A percentile compares a stretch with the other conserved stretches of the same genome.
Conservation (phyloP, 2,113 vertebrate genomes). For the Stegastes partitus region DNA sequence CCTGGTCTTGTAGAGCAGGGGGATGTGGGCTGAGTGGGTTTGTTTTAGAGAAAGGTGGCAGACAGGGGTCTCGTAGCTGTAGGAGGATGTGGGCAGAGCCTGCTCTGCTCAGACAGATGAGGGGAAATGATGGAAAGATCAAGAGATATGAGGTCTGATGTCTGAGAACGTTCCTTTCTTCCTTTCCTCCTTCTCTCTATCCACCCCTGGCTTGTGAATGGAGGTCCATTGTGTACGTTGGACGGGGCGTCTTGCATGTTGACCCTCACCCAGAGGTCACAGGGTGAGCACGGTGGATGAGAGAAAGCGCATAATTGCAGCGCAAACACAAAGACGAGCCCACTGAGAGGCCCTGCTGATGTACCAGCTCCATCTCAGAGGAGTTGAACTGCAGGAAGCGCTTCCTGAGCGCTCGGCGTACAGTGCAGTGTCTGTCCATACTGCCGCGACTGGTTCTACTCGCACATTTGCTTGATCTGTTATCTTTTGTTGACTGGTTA, state of each 20-base stretch:
- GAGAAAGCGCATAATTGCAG: slow-evolving; percentile 73
- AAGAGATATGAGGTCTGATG: slow-evolving; percentile 47
- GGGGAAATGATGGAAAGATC: slow-evolving; percentile 71
- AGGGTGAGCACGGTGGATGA: slow-evolving; percentile 64
- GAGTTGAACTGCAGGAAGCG: slow-evolving; percentile 39
- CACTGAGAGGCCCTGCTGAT: slow-evolving; percentile 43
- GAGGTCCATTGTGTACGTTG: slow-evolving; percentile 70
- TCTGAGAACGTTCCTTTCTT: slow-evolving; percentile 60
- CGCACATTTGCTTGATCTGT: slow-evolving; percentile 46
- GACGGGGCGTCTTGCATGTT: slow-evolving; percentile 67
- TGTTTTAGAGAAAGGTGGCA: slow-evolving; percentile 57
- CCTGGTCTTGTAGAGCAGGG: slow-evolving; percentile 42
- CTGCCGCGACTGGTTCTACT: slow-evolving; percentile 29
- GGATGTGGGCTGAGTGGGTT: slow-evolving; percentile 59
- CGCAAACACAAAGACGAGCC: slow-evolving; percentile 70
- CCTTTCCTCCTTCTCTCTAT: slow-evolving; percentile 52
- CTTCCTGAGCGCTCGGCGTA: slow-evolving; percentile 42
- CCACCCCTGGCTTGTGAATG: slow-evolving; percentile 68
- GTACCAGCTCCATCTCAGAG: slow-evolving; percentile 42
- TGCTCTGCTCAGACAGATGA: slow-evolving; percentile 57
- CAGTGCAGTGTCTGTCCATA: slow-evolving; percentile 30
- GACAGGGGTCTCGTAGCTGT: slow-evolving; percentile 56
- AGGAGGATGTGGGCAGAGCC: slow-evolving; percentile 73
- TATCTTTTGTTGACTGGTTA: slow-evolving; percentile 53
- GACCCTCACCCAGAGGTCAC: slow-evolving; percentile 75